Base-by-base conservation (phyloP, 2,888 invertebrate species). In the Morpho achilles region DNA sequence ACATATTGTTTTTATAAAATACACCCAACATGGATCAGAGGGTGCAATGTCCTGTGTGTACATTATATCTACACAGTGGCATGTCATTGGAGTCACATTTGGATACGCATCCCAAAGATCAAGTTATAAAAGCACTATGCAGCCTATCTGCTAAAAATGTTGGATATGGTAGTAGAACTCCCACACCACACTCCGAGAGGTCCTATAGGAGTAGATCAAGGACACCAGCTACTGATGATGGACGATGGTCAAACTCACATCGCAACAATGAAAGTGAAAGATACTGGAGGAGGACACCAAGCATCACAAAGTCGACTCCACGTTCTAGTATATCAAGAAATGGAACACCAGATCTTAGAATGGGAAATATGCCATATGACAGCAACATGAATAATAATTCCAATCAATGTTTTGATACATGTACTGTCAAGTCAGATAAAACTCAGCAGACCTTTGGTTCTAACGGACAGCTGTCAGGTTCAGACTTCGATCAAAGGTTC, bases 81-180 rank as follows among this genome's bases (percentile, higher is more conserved):
- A 96, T 96, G 89, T 93, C 94, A 61, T 87, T 96, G 69, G 95
- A 95, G 77, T 93, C 93, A 66, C 96, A 96, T 80, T 91, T 97
- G 80, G 94, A 95, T 76, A 96, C 96, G 39, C 96, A 96, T 89
- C 96, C 96, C 47, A 96, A 96, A 82, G 96, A 96, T 71, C 96
- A 96, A 84, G 96, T 97, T 53, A 96, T 96, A 69, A 95, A 94
- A 79, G 96, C 96, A 32, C 87, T 97, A 64, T 93, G 90, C 72
- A 80, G 67, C 67, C 72, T 90, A 62, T 90, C 92, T 64, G 83
- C 85, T 63, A 91, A 89, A 56, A 84, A 82, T 66, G 74, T 76
- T 61, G 78, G 73, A 63, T 84, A 77, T 78, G 76, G 77, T 50
- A 85, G 90, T 72, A 75, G 91, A 70, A 82, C 87, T 68, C 71